Evolutionary conservation across 1,140 invertebrate species (phyloP).

Genomic region (Melitaea cinxia): DNA sequence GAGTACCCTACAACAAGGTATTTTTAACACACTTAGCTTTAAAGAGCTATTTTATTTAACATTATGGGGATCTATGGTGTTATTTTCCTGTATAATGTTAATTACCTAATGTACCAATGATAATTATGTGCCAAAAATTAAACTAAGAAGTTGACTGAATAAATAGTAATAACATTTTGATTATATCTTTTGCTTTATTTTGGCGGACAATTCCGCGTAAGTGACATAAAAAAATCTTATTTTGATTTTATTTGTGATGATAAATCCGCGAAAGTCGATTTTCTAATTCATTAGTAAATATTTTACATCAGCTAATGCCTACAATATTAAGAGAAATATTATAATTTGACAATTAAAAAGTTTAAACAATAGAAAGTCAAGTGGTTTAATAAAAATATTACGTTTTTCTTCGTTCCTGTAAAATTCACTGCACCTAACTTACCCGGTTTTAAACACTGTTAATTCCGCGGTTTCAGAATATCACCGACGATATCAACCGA

Average conservation of each 20-base stretch:
- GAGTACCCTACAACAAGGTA: too few relatives aligned
- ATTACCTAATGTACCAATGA: constrained; percentile 2
- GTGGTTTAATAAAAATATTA: neutral
- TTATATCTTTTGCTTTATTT: neutral
- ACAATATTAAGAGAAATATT: too few relatives aligned
- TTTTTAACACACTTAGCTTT: neutral
- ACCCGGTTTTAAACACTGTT: constrained; percentile 12
- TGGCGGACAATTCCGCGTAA: neutral
- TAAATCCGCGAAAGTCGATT: constrained; percentile 8
- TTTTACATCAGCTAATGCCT: neutral
- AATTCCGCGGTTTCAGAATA: constrained; percentile 5
- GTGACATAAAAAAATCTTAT: neutral
- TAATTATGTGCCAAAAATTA: neutral
- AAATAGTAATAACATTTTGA: neutral
- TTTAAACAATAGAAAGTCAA: neutral
- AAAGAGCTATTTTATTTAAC: neutral
- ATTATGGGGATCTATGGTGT: neutral
- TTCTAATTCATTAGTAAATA: neutral
- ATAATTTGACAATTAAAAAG: too few relatives aligned
- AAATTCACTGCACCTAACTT: constrained; percentile 13
- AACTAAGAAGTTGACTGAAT: neutral
- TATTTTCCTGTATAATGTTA: neutral
- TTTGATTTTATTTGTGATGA: neutral
- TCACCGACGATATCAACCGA: neutral
- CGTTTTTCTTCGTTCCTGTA: neutral